Evolutionary conservation across 2,113 vertebrate genomes (phyloP).

Genomic region (Oreochromis tanganicae): DNA sequence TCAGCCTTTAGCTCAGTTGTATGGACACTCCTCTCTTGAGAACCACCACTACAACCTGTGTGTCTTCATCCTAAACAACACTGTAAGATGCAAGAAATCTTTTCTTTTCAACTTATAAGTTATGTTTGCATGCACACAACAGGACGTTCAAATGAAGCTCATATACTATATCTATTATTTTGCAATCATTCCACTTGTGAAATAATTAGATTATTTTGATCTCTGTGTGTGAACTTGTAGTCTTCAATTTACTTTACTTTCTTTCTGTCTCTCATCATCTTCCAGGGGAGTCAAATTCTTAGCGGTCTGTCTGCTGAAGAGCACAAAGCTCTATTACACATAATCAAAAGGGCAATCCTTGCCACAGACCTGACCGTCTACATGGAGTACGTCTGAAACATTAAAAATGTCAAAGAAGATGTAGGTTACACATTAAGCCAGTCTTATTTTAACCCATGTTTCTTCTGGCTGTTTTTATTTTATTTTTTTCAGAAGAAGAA

Average conservation of each 20-base stretch:
- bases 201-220: not conserved
- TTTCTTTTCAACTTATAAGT: not conserved
- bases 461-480: not conserved
- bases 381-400: constrained; percentile 79
- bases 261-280: not conserved
- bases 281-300: constrained; percentile 89
- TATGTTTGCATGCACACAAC: not conserved
- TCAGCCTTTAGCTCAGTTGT: constrained; percentile 87
- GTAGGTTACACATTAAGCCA: not conserved
- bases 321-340: constrained; percentile 78
- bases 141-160: not conserved
- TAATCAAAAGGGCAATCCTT: constrained; percentile 89
- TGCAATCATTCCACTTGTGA: not conserved
- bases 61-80: constrained; percentile 89
- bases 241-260: not conserved
- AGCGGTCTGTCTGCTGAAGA: constrained; percentile 82
- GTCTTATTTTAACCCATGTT: not conserved
- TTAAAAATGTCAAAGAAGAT: not conserved
- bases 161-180: not conserved
- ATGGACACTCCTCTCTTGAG: constrained; percentile 88
- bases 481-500: constrained; percentile 54
- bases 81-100: constrained; percentile 69
- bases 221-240: not conserved
- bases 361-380: constrained; percentile 86
- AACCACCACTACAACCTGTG: constrained; percentile 93